Evolutionary conservation across 2,797 vertebrate species (phyloP).

Genomic region (Hafferia zeledoni): DNA sequence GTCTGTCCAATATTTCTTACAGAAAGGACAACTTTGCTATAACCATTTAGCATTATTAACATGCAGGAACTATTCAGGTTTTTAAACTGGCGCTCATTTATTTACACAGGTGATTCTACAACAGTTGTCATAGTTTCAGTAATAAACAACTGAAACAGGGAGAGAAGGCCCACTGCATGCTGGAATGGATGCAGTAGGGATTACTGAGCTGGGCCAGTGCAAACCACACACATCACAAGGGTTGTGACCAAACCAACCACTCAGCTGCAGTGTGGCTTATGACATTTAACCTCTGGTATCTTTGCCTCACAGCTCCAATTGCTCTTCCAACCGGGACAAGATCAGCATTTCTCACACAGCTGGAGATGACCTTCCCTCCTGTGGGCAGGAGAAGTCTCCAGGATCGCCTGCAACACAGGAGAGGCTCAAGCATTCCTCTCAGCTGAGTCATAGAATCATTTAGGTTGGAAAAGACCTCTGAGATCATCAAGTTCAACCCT

Average conservation of each 20-base stretch:
- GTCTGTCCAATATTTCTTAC: neutral
- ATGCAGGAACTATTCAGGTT: neutral
- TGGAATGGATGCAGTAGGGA: neutral
- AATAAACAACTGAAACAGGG: neutral
- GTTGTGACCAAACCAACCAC: neutral
- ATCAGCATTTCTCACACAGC: neutral
- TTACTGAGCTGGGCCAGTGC: neutral
- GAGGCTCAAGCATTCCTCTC: neutral
- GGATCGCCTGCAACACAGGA: neutral
- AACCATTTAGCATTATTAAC: neutral
- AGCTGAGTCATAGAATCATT: neutral
- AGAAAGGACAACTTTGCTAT: neutral
- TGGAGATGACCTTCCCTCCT: fast-evolving
- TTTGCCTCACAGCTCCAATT: neutral
- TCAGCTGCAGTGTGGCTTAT: neutral
- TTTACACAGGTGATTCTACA: neutral
- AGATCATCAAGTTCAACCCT: neutral
- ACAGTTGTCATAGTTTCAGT: neutral
- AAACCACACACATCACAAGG: neutral
- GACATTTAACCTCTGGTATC: neutral
- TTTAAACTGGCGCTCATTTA: neutral
- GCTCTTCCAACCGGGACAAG: neutral
- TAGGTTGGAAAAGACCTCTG: neutral
- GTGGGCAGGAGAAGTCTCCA: neutral
- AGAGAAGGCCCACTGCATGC: neutral